These are phyloP conservation scores for Drosophila meridiana DNA, from an alignment of 2,888 invertebrate genomes.

Conservation along the genomic window DNA sequence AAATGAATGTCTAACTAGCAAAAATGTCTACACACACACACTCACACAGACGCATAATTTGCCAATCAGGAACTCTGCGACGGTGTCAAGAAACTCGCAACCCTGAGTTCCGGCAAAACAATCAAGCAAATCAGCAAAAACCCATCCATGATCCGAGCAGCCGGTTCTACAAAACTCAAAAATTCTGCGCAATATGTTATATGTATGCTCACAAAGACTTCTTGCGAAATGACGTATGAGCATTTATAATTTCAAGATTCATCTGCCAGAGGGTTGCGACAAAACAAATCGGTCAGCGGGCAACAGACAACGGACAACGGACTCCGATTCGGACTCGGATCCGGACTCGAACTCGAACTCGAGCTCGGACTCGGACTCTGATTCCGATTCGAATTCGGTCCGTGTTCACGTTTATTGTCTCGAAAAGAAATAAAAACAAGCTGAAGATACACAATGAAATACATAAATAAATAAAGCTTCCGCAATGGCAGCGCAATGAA, in stretches of 20 bases:
- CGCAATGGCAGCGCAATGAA: conserved; percentile 59
- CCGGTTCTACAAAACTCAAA: conserved; percentile 49
- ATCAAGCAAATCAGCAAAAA: conserved; percentile 26
- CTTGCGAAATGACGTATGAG: conserved; percentile 45
- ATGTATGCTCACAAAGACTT: conserved; percentile 29
- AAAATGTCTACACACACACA: background rate
- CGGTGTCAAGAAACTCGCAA: conserved; percentile 71
- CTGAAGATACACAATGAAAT: conserved; percentile 10
- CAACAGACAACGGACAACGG: conserved; percentile 27
- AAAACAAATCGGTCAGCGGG: conserved; percentile 73
- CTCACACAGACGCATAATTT: background rate
- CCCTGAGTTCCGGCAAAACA: conserved; percentile 61
- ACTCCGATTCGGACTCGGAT: background rate
- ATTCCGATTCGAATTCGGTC: conserved; percentile 2
- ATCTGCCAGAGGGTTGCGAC: conserved; percentile 39
- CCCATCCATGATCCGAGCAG: conserved; percentile 30
- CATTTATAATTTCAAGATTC: conserved; percentile 27
- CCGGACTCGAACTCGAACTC: background rate
- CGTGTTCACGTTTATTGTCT: conserved; percentile 58
- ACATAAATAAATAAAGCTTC: conserved; percentile 59
- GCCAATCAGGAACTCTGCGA: conserved; percentile 44
- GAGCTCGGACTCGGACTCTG: background rate
- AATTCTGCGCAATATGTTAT: conserved; percentile 38
- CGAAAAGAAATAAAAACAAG: conserved; percentile 13
- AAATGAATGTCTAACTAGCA: conserved; percentile 15